These are phyloP conservation scores for Neocrepidodera transversa DNA, from an alignment of 2,888 invertebrate genomes.

Conservation along the genomic window DNA sequence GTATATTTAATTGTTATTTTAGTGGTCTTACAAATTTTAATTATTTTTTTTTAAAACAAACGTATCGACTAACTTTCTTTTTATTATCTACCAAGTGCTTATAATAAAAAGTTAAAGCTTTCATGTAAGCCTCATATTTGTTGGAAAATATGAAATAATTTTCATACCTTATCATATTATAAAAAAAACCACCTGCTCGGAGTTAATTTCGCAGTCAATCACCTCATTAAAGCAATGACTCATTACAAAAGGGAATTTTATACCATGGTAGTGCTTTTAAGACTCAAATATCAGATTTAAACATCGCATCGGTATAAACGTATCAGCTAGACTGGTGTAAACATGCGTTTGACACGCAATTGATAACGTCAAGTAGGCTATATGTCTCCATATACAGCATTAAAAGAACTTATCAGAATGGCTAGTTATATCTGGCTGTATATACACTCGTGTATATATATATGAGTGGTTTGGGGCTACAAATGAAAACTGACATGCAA, in stretches of 20 bases:
- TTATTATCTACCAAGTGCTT: too few species aligned
- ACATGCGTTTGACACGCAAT: constrained; percentile 41
- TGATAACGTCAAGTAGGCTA: constrained; percentile 44
- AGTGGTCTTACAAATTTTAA: too few species aligned
- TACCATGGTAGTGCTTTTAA: constrained; percentile 25
- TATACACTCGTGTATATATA: neutral
- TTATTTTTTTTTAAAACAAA: too few species aligned
- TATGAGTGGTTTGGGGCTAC: neutral
- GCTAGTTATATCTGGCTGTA: constrained; percentile 3
- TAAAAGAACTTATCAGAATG: constrained; percentile 14
- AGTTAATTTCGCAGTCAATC: constrained; percentile 14
- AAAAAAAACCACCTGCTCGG: neutral
- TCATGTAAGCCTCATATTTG: neutral
- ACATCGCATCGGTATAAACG: constrained; percentile 31
- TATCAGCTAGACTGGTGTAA: constrained; percentile 41
- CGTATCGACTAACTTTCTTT: too few species aligned
- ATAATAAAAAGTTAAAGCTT: neutral
- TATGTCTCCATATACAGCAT: constrained; percentile 42
- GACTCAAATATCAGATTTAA: constrained; percentile 32
- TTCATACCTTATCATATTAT: constrained; percentile 2
- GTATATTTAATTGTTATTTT: too few species aligned
- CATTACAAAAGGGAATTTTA: constrained; percentile 21
- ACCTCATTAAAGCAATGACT: constrained; percentile 20
- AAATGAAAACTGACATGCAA: neutral
- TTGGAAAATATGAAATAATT: constrained; percentile 7